phyloP scores from a whole-genome alignment of 2,797 vertebrate genomes.

The Enteromius treurensis region DNA sequence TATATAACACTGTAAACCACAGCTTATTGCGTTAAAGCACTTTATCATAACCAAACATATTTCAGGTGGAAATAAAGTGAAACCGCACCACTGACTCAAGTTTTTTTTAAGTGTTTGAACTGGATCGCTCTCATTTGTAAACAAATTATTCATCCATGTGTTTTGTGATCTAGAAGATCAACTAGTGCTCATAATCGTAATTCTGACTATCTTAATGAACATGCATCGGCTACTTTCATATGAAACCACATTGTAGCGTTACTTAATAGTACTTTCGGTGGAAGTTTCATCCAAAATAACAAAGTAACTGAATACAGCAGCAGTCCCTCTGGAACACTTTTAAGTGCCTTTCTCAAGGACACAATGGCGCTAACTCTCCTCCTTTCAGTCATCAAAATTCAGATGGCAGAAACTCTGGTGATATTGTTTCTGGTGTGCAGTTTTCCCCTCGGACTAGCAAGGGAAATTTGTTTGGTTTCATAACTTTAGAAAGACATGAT shows the following conservation, averaged over 20 bases:
- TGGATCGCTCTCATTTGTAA: not conserved
- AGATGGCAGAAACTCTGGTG: not conserved
- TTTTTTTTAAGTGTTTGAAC: not conserved
- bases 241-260: not conserved
- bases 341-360: slow-evolving; percentile 1
- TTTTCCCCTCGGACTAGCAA: not conserved
- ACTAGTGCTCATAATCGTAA: not conserved
- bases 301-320: not conserved
- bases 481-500: not conserved
- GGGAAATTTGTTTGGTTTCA: not conserved
- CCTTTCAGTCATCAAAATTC: not conserved
- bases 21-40: too few relatives aligned
- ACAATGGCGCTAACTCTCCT: not conserved
- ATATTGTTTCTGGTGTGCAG: not conserved
- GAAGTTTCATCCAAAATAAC: not conserved
- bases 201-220: not conserved
- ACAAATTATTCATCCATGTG: not conserved
- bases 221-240: not conserved
- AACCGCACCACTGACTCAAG: not conserved
- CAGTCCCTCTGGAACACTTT: not conserved
- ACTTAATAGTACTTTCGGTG: not conserved
- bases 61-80: not conserved
- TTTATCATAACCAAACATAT: not conserved
- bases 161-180: not conserved
- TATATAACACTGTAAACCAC: too few relatives aligned